Percentiles rank a stretch among this genome's conserved stretches.
These are phyloP conservation scores for Notospermus geniculatus DNA, from an alignment of 1,140 invertebrate species.

Conservation along the genomic window DNA sequence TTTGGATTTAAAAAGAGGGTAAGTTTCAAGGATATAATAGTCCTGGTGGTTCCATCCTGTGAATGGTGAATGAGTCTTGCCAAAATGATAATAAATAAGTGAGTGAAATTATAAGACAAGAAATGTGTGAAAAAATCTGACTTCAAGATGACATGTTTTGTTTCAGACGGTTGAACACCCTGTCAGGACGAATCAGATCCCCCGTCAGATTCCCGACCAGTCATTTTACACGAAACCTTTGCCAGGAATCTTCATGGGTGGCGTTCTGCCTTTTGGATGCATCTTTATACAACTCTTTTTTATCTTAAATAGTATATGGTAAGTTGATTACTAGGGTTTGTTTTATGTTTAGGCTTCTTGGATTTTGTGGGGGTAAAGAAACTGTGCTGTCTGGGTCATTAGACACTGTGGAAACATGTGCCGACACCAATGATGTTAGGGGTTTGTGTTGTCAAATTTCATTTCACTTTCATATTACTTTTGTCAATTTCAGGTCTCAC, in stretches of 20 bases:
- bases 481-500: conserved; percentile 67
- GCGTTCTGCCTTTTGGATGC: conserved; percentile 96
- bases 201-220: conserved; percentile 95
- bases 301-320: conserved; percentile 97
- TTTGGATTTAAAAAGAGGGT: conserved; percentile 97
- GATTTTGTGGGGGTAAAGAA: too few species aligned
- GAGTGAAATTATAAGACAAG: neutral
- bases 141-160: conserved; percentile 7
- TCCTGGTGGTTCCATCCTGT: too few species aligned
- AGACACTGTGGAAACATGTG: too few species aligned
- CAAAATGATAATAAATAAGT: too few species aligned
- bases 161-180: conserved; percentile 87
- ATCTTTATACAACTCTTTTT: conserved; percentile 99
- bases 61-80: too few species aligned
- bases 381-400: too few species aligned
- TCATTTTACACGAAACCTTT: conserved; percentile 93
- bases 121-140: neutral
- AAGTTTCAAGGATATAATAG: too few species aligned
- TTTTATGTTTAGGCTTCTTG: neutral
- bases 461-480: too few species aligned
- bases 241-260: conserved; percentile 87
- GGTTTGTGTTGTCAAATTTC: too few species aligned
- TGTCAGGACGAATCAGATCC: conserved; percentile 97
- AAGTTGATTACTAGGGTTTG: conserved; percentile 27
- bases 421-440: too few species aligned